Evolutionary conservation across 1,140 invertebrate genomes (phyloP), one percentile per base, ranked within the genome.

Genomic region (Ceratina calcarata): DNA sequence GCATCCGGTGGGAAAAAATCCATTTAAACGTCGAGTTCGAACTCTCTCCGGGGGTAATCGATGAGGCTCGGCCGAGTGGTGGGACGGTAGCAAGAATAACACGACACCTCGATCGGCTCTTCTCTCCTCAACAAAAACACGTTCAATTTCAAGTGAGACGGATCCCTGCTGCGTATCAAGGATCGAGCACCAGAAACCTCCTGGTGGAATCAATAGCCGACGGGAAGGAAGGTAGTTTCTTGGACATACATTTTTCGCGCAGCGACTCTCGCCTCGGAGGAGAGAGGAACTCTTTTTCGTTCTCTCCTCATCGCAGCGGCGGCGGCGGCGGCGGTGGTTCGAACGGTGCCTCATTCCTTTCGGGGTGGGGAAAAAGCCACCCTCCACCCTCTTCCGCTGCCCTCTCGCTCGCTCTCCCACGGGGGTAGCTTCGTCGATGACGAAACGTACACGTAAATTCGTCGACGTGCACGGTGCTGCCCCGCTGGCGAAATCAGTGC

Each of bases 401-500:
- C 15, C 3, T 27, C 67, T 55, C 24, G 10, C 16, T 24, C 20
- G 2, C 20, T 24, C 27, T 18, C 32, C n/a, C 32, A 45, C 16
- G 62, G 18, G 24, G 27, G 20, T 66, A 32, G 70, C 57, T 22
- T 83, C 77, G 84, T 86, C 85, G 85, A 83, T 86, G 85, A 86
- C 85, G 85, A 86, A 81, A 82, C 76, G 80, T 76, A 76, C 83
- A 80, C 83, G 84, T 86, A 82, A 78, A 83, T 86, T 86, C 77
- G 80, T 80, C 62, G 84, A 73, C 76, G 83, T 75, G 80, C 68
- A 77, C 80, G 53, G 74, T 80, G 76, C 65, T 75, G 61, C 58
- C 37, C 37, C 72, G 66, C 80, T 70, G 66, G 62, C 73, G 78
- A 62, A 86, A 86, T 86, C 85, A 86, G 85, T 86, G 85, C 85